These are phyloP conservation scores for Phymanthus crucifer DNA, from an alignment of 92 coral and sea anemone species.

Conservation along the genomic window DNA sequence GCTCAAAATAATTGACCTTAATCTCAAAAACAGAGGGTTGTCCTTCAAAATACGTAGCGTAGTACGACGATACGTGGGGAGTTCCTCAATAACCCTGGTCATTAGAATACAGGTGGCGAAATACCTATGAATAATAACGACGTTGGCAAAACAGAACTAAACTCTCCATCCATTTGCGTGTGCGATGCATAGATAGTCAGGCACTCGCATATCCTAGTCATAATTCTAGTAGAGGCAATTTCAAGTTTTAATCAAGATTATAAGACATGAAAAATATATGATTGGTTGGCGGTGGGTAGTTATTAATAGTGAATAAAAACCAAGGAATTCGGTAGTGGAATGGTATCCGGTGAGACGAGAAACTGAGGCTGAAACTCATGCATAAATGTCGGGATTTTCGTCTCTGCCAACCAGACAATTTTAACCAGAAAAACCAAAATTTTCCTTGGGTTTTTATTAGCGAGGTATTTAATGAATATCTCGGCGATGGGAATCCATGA, in stretches of 20 bases:
- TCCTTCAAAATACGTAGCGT: neutral
- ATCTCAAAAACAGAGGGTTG: neutral
- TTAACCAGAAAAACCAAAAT: neutral
- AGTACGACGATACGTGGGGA: neutral
- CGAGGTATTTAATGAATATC: no score
- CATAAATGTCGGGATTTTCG: neutral
- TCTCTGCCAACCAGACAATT: neutral
- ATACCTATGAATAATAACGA: slow-evolving; percentile 9
- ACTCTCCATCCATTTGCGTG: neutral
- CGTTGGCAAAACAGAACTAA: neutral
- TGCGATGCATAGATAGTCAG: neutral
- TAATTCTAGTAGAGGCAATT: neutral
- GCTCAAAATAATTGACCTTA: neutral
- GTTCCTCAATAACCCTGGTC: neutral
- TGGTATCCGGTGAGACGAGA: neutral
- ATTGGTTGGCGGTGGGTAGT: neutral
- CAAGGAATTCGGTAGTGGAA: neutral
- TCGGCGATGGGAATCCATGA: no score
- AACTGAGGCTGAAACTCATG: neutral
- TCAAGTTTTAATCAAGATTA: neutral
- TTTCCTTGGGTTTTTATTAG: neutral
- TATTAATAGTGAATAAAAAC: neutral
- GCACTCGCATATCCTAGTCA: neutral
- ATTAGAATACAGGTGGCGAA: slow-evolving; percentile 26
- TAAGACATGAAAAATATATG: neutral